phyloP scores from a whole-genome alignment of 2,888 invertebrate species.

The Erebia aethiops region DNA sequence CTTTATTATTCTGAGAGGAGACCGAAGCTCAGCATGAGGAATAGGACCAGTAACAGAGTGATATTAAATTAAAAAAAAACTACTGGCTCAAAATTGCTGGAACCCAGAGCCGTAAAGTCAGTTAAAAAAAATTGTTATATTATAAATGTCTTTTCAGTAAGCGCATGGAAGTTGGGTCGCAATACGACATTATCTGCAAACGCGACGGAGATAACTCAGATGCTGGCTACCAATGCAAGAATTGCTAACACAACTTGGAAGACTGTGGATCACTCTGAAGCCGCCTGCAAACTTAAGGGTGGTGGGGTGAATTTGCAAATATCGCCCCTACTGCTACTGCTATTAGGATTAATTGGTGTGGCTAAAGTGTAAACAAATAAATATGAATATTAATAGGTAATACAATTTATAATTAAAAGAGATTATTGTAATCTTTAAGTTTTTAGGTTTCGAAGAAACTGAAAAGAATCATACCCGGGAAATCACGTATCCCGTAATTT shows the following conservation, averaged over 20 bases:
- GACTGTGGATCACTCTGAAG: background rate
- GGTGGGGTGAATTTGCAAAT: background rate
- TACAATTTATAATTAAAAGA: no score
- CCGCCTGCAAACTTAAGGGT: background rate
- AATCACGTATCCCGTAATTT: no score
- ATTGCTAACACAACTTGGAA: background rate
- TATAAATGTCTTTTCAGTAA: background rate
- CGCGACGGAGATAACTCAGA: background rate
- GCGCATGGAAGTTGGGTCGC: slow-evolving; percentile 10
- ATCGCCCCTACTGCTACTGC: background rate
- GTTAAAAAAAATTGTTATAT: background rate
- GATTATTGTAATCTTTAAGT: no score
- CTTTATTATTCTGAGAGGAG: no score
- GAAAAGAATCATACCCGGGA: no score
- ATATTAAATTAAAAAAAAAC: no score
- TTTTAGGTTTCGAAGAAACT: no score
- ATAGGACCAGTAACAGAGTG: no score
- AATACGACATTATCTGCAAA: background rate
- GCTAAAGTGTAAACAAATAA: background rate
- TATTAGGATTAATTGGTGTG: background rate
- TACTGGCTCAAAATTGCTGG: no score
- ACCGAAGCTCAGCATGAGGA: no score
- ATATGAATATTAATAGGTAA: no score
- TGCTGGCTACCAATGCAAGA: background rate
- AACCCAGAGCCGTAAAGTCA: no score